Conservation (phyloP, 2,113 vertebrate genomes). For the Upupa epops region DNA sequence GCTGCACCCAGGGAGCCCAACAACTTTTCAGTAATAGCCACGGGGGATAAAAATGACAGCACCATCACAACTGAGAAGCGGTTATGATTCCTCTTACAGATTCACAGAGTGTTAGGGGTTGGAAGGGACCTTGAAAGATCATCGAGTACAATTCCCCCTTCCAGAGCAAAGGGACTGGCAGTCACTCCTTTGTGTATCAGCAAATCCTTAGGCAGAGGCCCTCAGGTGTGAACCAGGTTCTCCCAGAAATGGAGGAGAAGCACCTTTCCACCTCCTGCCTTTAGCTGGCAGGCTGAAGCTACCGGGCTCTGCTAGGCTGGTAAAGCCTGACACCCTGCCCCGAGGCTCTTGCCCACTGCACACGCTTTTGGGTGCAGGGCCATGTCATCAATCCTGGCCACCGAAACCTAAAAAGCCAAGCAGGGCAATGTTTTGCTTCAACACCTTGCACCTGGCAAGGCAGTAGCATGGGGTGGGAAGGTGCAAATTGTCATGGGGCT, state of each 20-base stretch:
- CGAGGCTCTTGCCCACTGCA: neutral
- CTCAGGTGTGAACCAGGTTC: rapidly evolving
- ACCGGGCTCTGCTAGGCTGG: rapidly evolving
- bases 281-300: neutral
- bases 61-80: rapidly evolving
- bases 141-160: no score
- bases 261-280: neutral
- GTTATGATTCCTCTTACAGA: neutral
- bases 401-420: neutral
- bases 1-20: neutral
- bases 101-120: no score
- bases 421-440: neutral
- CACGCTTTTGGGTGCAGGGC: neutral
- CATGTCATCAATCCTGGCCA: neutral
- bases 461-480: neutral
- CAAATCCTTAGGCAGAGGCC: neutral
- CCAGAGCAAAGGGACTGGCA: no score
- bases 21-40: neutral
- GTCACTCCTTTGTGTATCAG: no score
- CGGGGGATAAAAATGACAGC: neutral
- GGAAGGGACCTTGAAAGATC: no score
- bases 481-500: rapidly evolving
- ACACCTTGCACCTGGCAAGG: neutral
- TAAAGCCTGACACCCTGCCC: neutral
- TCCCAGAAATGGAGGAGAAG: neutral